Percentiles rank a stretch among this genome's conserved stretches.
phyloP scores from a whole-genome alignment of 1,140 invertebrate species.

The Leguminivora glycinivorella region DNA sequence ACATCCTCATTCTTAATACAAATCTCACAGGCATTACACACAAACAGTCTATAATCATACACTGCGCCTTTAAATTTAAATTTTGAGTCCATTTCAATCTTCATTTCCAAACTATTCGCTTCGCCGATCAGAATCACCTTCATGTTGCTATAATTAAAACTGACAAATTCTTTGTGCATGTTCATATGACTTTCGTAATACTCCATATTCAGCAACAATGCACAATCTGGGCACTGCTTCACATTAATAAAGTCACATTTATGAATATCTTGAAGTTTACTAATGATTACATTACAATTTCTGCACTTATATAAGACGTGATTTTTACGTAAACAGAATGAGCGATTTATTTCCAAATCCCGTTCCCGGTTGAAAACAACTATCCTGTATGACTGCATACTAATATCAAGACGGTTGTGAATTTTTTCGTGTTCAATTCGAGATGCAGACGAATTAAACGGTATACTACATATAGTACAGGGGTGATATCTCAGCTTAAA shows the following conservation, averaged over 20 bases:
- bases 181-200: constrained; percentile 45
- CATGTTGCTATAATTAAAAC: constrained; percentile 49
- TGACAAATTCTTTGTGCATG: constrained; percentile 49
- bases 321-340: constrained; percentile 28
- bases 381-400: constrained; percentile 46
- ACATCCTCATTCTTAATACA: constrained; percentile 39
- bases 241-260: constrained; percentile 42
- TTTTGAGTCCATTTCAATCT: background rate
- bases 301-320: constrained; percentile 59
- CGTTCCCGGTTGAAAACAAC: constrained; percentile 52
- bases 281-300: constrained; percentile 50
- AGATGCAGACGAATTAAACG: constrained; percentile 39
- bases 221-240: constrained; percentile 49
- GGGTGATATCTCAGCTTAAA: constrained; percentile 37
- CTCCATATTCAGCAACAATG: constrained; percentile 41
- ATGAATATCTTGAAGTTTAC: constrained; percentile 41
- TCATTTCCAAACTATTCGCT: constrained; percentile 16
- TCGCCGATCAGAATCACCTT: constrained; percentile 54
- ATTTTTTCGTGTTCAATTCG: constrained; percentile 44
- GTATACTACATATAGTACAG: constrained; percentile 52
- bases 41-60: constrained; percentile 53
- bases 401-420: constrained; percentile 38
- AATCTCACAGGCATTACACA: constrained; percentile 49
- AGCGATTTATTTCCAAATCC: constrained; percentile 43
- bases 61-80: constrained; percentile 45